Conservation (phyloP, 2,888 invertebrate species). For the Spialia ferax region DNA sequence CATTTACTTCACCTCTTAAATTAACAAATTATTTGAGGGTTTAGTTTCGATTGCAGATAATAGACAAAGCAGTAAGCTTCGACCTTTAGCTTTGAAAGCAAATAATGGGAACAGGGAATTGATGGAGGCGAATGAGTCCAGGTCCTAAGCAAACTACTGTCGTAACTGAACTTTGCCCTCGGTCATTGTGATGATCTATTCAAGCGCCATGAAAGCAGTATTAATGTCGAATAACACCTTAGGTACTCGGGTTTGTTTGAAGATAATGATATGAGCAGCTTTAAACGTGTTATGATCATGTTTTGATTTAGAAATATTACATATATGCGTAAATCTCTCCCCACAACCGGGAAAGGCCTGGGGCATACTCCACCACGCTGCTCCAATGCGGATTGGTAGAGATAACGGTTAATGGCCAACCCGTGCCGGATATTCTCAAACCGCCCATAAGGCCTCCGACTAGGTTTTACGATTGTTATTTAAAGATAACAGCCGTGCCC, state of each 20-base stretch:
- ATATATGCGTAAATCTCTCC: too few species aligned
- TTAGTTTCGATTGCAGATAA: conserved; percentile 4
- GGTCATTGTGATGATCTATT: conserved; percentile 25
- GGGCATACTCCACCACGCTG: too few species aligned
- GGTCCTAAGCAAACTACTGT: conserved; percentile 78
- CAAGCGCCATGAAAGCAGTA: conserved; percentile 20
- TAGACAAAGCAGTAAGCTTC: conserved; percentile 18
- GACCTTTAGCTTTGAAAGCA: conserved; percentile 56
- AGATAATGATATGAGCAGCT: conserved; percentile 2
- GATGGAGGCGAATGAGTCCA: conserved; percentile 73
- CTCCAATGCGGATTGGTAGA: too few species aligned
- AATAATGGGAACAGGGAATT: conserved; percentile 78
- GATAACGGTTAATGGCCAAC: too few species aligned
- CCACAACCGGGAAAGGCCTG: too few species aligned
- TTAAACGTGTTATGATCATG: not conserved
- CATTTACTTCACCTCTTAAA: not conserved
- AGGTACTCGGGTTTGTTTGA: conserved; percentile 20
- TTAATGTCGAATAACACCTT: conserved; percentile 25
- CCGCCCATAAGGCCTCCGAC: too few species aligned
- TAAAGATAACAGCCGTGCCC: too few species aligned
- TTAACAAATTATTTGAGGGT: conserved; percentile 1
- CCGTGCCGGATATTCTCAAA: too few species aligned
- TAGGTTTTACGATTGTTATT: too few species aligned
- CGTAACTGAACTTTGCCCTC: conserved; percentile 62
- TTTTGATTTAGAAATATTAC: not conserved